Evolutionary conservation across 2,113 vertebrate genomes (phyloP), one percentile per base, ranked within the genome.

Genomic region (Tetrao urogallus): DNA sequence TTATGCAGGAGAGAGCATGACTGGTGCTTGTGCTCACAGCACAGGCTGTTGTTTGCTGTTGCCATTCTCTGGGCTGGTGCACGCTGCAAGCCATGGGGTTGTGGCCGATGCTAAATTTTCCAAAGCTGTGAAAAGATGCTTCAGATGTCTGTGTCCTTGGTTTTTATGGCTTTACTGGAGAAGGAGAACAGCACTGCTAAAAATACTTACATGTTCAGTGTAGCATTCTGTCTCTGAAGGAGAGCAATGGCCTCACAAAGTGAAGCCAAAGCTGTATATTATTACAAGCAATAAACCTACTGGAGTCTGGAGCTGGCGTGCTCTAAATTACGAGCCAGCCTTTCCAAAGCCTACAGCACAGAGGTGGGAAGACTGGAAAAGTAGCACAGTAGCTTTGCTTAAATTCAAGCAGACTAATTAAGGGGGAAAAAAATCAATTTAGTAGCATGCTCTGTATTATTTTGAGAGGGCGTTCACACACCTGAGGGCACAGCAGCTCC

Each of bases 31-130:
- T 43, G 50, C 40, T 73, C 16, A 15, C 27, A 86, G 72, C 4
- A 19, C 22, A 1, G 0, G 0, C 52, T 0, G 0, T 11, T 24
- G 17, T 9, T 21, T 16, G 45, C 36, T 0, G 2, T 6, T 40
- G 80, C 57, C 20, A 1, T 17, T 32, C 19, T 1, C 12, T 1
- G 2, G 40, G 32, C 36, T 12, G 34, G 3, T 22, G 56, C 10
- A 0, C 11, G 36, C 69, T 4, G 0, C 3, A 12, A 86, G 30
- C 38, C 28, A 30, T 17, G 5, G 3, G 18, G 27, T 47, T 63
- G n/a, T 54, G 76, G 11, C 40, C 80, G 1, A 27, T 12, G 43
- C 25, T 4, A 8, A 36, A 8, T 58, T 30, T 20, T 61, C 27
- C 17, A 47, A 34, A 73, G 52, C 47, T 74, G 66, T 42, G 57